A percentile compares a stretch with the other conserved stretches of the same genome.
phyloP scores from a whole-genome alignment of 2,888 invertebrate genomes.

The Nudaria mundana region DNA sequence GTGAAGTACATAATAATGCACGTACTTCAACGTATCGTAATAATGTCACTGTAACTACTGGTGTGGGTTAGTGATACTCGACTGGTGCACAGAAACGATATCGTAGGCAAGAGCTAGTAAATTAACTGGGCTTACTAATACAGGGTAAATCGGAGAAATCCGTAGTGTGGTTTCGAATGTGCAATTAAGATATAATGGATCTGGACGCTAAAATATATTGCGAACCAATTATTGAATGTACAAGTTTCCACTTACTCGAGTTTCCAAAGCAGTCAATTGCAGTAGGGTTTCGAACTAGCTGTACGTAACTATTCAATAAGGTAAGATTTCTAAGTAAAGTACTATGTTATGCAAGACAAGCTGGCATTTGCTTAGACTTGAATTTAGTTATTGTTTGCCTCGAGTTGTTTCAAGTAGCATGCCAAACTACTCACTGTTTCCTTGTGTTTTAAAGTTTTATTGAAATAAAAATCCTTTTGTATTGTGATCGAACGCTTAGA shows the following conservation, averaged over 20 bases:
- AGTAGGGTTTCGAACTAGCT: slow-evolving; percentile 2
- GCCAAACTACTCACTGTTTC: neutral
- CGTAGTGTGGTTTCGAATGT: slow-evolving; percentile 1
- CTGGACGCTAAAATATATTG: slow-evolving; percentile 9
- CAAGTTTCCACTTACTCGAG: slow-evolving; percentile 3
- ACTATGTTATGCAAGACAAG: slow-evolving; percentile 10
- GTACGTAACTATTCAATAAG: slow-evolving; percentile 4
- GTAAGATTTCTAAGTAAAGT: slow-evolving; percentile 5
- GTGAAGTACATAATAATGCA: too few relatives aligned
- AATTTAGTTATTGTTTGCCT: slow-evolving; percentile 4
- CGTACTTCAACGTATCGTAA: neutral
- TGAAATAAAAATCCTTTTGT: too few relatives aligned
- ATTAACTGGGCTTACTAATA: slow-evolving; percentile 4
- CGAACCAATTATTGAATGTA: slow-evolving; percentile 11
- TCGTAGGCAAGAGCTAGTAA: neutral
- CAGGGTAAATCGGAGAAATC: slow-evolving; percentile 7
- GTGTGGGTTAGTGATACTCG: neutral
- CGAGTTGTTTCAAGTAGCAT: neutral
- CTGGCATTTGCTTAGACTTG: slow-evolving; percentile 3
- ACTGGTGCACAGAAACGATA: neutral
- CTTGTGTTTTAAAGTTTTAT: too few relatives aligned
- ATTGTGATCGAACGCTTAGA: too few relatives aligned
- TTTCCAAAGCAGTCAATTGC: slow-evolving; percentile 5
- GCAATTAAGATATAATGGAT: slow-evolving; percentile 5
- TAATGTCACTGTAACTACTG: neutral